Conservation (phyloP, 2,113 vertebrate genomes). For the Lipophrys pholis region DNA sequence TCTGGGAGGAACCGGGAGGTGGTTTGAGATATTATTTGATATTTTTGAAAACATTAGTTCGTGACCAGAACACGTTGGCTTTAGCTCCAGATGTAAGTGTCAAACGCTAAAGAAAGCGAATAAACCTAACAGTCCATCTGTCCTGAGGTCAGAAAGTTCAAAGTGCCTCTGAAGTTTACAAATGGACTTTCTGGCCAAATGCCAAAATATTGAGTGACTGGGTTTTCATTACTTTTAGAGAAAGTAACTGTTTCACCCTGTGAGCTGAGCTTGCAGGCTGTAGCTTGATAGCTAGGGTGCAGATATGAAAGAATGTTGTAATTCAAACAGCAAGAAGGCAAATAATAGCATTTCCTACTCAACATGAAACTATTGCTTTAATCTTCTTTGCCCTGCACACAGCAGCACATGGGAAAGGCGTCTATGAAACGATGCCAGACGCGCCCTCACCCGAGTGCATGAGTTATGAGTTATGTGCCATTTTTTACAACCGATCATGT, state of each 20-base stretch:
- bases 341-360: neutral
- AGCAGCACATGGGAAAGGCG: conserved; percentile 8
- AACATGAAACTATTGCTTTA: neutral
- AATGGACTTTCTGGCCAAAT: neutral
- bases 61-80: no score
- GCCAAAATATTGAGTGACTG: neutral
- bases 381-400: neutral
- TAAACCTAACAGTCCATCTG: neutral
- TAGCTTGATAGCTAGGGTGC: neutral
- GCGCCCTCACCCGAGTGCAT: conserved; percentile 6
- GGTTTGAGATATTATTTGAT: neutral
- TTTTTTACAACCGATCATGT: conserved; percentile 23
- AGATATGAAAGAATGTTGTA: neutral
- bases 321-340: neutral
- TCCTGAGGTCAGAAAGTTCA: neutral
- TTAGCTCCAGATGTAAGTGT: neutral
- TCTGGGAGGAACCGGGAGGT: neutral
- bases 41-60: no score
- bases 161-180: neutral
- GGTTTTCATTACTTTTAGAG: neutral
- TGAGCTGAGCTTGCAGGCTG: neutral
- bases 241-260: neutral
- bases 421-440: conserved; percentile 26
- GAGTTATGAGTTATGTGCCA: conserved; percentile 37
- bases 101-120: neutral